Percentiles rank a stretch among this genome's conserved stretches.
Conservation (phyloP, 2,888 invertebrate species). For the Abrostola triplasia region DNA sequence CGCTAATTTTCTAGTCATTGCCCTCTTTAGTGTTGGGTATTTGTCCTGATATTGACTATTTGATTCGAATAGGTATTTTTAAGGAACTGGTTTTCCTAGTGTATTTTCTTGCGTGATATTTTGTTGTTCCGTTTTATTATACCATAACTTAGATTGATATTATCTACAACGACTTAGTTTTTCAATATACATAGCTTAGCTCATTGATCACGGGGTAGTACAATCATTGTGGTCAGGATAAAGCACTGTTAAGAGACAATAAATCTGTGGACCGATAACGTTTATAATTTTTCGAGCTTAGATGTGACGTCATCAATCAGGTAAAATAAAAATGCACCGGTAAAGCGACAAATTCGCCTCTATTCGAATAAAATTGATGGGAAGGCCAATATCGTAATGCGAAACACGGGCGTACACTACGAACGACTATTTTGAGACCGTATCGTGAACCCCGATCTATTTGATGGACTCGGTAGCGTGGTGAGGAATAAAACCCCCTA, state of each 20-base stretch:
- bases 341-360: conserved; percentile 61
- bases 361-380: conserved; percentile 78
- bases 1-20: conserved; percentile 27
- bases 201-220: conserved; percentile 11
- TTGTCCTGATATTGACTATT: conserved; percentile 32
- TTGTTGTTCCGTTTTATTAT: conserved; percentile 44
- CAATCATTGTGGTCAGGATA: conserved; percentile 12
- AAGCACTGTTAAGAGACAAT: conserved; percentile 17
- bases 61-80: conserved; percentile 28
- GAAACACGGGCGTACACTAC: conserved; percentile 69
- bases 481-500: conserved; percentile 68
- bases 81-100: conserved; percentile 30
- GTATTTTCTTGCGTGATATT: conserved; percentile 45
- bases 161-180: conserved; percentile 28
- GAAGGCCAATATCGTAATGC: conserved; percentile 83
- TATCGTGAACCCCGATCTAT: conserved; percentile 82
- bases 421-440: conserved; percentile 76
- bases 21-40: conserved; percentile 31
- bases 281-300: neutral
- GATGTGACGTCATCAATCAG: conserved; percentile 30
- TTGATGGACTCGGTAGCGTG: conserved; percentile 79
- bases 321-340: conserved; percentile 56
- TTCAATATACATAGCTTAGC: conserved; percentile 7
- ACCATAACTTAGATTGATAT: conserved; percentile 44
- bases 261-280: conserved; percentile 1